These are phyloP conservation scores for Poecilia wingei DNA, from an alignment of 2,797 vertebrate genomes.

Conservation along the genomic window DNA sequence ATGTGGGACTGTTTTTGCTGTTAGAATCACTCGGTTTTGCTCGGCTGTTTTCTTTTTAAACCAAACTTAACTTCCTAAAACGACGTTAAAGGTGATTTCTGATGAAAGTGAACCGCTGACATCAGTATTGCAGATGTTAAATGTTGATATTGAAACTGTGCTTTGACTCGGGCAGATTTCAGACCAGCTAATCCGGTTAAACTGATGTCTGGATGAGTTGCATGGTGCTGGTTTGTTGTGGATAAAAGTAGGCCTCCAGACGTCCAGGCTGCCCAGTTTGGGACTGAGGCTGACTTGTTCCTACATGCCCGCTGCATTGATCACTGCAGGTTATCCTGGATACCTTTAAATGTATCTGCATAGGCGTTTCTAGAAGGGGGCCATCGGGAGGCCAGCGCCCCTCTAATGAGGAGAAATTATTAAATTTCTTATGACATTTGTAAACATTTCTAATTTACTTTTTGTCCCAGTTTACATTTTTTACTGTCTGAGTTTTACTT, in stretches of 20 bases:
- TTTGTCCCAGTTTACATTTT: background rate
- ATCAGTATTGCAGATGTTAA: background rate
- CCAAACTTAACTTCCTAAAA: constrained; percentile 29
- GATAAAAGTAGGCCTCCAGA: constrained; percentile 3
- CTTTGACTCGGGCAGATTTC: constrained; percentile 2
- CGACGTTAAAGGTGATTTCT: background rate
- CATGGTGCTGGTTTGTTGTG: constrained; percentile 16
- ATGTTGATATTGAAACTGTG: background rate
- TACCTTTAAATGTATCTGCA: background rate
- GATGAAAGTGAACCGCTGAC: background rate
- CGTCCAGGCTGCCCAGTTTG: background rate
- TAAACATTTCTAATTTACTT: background rate
- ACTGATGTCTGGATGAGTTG: constrained; percentile 13
- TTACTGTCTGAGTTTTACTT: background rate
- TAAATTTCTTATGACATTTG: background rate
- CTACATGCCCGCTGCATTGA: constrained; percentile 63
- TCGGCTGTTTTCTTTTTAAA: constrained; percentile 11
- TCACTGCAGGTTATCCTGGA: background rate
- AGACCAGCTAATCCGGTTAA: constrained; percentile 7
- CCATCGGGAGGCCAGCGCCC: background rate
- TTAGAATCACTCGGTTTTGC: constrained; percentile 37
- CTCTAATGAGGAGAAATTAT: background rate
- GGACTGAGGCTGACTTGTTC: constrained; percentile 49
- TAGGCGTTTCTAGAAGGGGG: background rate
- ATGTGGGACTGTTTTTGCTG: constrained; percentile 6